Base-by-base conservation (phyloP, 2,888 invertebrate genomes). In the Amiota mariae region DNA sequence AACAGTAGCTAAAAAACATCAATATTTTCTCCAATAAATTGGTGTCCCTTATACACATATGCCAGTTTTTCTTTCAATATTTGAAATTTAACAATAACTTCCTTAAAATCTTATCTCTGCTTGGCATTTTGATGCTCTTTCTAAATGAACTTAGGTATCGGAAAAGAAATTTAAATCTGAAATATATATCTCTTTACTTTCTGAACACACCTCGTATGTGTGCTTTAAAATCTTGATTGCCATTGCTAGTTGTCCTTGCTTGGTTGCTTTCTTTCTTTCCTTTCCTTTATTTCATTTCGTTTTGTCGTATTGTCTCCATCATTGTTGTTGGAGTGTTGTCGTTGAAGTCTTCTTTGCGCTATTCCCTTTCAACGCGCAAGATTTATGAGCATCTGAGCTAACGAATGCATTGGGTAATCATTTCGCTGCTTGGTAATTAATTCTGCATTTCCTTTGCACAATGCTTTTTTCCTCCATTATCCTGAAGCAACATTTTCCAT, bases 381-480 rank as follows among this genome's bases (percentile, higher is more conserved):
- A 83, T 83, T 83, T 83, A 83, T 83, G 85, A 78, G 80, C 80
- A 81, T 82, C 85, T 79, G 80, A 82, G 84, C 77, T 84, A 85
- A 81, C 78, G 85, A 77, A 84, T 82, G 66, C 12, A 49, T 48
- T 47, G 66, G 83, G 85, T 86, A 83, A 84, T 84, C 85, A 84
- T 85, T 85, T 84, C 84, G 84, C 85, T 81, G 85, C 79, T 83
- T 82, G 79, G 86, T 85, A 85, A 84, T 84, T 84, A 84, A 85
- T 84, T 84, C 83, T 81, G 78, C 85, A 85, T 85, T 81, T 82
- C 75, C 78, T 71, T 71, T 79, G 72, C 77, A 59, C 20, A 59
- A 78, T 67, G 73, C 47, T 47, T 48, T 61, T 47, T 36, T 36
- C 8, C 8, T 36, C 8, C 6, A 36, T 36, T 36, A 36, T 36